phyloP scores from a whole-genome alignment of 2,888 invertebrate species.

The Aleiodes testaceus region DNA sequence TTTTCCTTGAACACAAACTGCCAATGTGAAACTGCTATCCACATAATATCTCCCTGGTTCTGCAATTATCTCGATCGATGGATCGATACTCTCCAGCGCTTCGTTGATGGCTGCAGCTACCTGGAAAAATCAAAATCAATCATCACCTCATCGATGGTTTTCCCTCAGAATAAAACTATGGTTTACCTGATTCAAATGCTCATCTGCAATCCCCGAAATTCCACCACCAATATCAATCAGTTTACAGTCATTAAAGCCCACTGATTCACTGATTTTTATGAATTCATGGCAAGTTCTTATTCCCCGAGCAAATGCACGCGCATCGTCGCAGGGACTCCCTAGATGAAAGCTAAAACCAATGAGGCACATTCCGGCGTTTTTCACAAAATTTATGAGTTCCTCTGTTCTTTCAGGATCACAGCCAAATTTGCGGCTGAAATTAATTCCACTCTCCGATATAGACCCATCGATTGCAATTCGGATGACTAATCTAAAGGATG shows the following conservation, averaged over 20 bases:
- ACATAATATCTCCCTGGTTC: conserved; percentile 80
- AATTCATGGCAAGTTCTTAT: conserved; percentile 74
- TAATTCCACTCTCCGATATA: conserved; percentile 32
- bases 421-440: conserved; percentile 66
- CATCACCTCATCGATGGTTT: too few species aligned
- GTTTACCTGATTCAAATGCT: conserved; percentile 72
- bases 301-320: conserved; percentile 74
- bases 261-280: conserved; percentile 73
- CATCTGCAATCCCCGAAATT: conserved; percentile 73
- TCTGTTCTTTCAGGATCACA: conserved; percentile 63
- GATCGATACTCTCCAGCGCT: conserved; percentile 73
- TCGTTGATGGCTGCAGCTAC: conserved; percentile 74
- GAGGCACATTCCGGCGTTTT: conserved; percentile 61
- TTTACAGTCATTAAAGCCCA: conserved; percentile 74
- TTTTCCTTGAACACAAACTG: conserved; percentile 75
- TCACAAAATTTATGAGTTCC: conserved; percentile 58
- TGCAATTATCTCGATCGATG: conserved; percentile 73
- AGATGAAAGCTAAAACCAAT: conserved; percentile 69
- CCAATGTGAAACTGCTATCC: conserved; percentile 77
- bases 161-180: too few species aligned
- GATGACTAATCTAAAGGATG: conserved; percentile 59
- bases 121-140: conserved; percentile 50
- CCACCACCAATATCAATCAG: conserved; percentile 79
- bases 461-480: conserved; percentile 63
- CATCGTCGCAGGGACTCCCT: conserved; percentile 68